Base-by-base conservation (phyloP, 1,140 invertebrate genomes). In the Drosophila erecta region DNA sequence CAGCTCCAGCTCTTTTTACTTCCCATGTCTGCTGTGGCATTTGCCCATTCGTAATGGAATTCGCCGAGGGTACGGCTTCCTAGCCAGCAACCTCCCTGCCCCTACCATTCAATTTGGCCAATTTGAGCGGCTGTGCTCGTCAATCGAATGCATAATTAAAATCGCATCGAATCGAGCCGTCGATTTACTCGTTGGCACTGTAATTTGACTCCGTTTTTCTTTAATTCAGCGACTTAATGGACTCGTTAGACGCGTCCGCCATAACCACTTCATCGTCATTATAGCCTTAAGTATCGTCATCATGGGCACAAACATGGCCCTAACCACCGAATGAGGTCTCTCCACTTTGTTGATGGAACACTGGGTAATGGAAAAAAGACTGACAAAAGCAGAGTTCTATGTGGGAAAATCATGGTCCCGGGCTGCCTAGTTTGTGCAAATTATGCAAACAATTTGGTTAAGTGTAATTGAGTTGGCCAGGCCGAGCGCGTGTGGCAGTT, bases 131-230 rank as follows among this genome's bases (percentile, higher is more conserved):
- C 46, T 74, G 38, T 8, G 51, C 47, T 30, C 55, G 49, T 43
- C 64, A 10, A 71, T 80, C 59, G 78, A 58, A 58, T 81, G 66
- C 79, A 73, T 81, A 81, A 81, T 81, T 81, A 67, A 85, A 81
- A 74, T 60, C 81, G 47, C 76, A 85, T 81, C 81, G 50, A 74
- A 81, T 81, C 49, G 40, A 14, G 8, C 15, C 41, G 10, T 50
- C 65, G 64, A 54, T 46, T 69, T 76, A 35, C 46, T 51, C 54
- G 59, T 30, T 43, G 58, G 24, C 57, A 70, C 56, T 62, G 58
- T 50, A 77, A 85, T 81, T 81, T 85, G 43, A 76, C 69, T 69
- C 51, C 44, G 55, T 57, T 71, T 70, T 56, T 57, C 62, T 56
- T 30, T 43, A 70, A 78, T 55, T 74, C 27, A 40, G 33, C 15